These are phyloP conservation scores for Drosophila nebulosa DNA, from an alignment of 1,140 invertebrate species.

Conservation along the genomic window DNA sequence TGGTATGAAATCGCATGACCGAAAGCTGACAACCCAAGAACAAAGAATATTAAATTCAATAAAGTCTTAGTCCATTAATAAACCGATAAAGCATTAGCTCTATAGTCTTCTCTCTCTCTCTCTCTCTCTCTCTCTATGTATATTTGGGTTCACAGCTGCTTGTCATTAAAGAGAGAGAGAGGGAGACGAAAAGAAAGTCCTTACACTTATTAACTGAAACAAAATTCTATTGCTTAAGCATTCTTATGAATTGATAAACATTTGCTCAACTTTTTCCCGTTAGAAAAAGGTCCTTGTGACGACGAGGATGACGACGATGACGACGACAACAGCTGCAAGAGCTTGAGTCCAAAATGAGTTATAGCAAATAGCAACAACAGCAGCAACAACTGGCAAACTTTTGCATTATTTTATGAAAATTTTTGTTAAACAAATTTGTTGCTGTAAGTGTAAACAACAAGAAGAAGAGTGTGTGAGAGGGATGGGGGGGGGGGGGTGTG, in stretches of 20 bases:
- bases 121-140: not conserved
- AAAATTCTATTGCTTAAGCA: slow-evolving; percentile 7
- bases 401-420: slow-evolving; percentile 58
- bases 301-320: too few species aligned
- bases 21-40: too few species aligned
- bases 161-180: too few species aligned
- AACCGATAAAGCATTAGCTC: not conserved
- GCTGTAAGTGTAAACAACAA: slow-evolving; percentile 39
- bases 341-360: slow-evolving; percentile 43
- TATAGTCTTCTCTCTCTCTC: not conserved
- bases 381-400: slow-evolving; percentile 44
- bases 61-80: not conserved
- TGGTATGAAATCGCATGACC: too few species aligned
- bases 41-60: too few species aligned
- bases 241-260: slow-evolving; percentile 10
- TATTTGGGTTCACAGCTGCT: not conserved
- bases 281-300: slow-evolving; percentile 4
- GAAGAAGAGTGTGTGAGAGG: not conserved
- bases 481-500: not conserved
- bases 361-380: slow-evolving; percentile 27
- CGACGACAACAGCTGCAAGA: slow-evolving; percentile 2
- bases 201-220: slow-evolving; percentile 4
- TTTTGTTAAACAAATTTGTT: slow-evolving; percentile 56
- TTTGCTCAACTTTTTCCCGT: slow-evolving; percentile 7
- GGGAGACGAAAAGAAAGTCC: not conserved